Evolutionary conservation across 2,888 invertebrate genomes (phyloP).

Genomic region (Escarpia spicata): DNA sequence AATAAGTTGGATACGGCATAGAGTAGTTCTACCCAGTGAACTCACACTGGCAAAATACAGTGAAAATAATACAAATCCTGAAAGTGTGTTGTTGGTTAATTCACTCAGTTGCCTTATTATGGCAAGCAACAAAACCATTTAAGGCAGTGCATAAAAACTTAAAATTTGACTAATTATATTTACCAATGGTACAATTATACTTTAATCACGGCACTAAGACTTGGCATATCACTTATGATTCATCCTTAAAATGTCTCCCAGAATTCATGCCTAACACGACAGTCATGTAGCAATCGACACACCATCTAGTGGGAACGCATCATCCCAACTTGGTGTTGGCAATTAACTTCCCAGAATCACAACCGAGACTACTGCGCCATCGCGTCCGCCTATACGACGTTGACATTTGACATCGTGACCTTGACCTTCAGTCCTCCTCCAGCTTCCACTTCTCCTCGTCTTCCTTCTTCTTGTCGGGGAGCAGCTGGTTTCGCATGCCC

Average conservation of each 20-base stretch:
- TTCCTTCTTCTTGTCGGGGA: slow-evolving; percentile 83
- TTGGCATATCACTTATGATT: not conserved
- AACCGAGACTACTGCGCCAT: not conserved
- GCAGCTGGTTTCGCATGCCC: slow-evolving; percentile 88
- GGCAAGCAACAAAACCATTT: not conserved
- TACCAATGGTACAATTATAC: not conserved
- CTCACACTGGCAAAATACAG: not conserved
- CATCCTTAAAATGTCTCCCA: not conserved
- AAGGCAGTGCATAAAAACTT: not conserved
- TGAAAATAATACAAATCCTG: not conserved
- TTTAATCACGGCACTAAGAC: not conserved
- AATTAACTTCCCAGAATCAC: not conserved
- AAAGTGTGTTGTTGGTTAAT: not conserved
- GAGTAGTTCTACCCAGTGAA: not conserved
- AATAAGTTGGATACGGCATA: not conserved
- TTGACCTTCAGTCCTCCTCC: slow-evolving; percentile 32
- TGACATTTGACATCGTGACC: not conserved
- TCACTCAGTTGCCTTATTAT: not conserved
- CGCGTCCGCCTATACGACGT: not conserved
- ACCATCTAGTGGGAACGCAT: not conserved
- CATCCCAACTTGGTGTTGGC: not conserved
- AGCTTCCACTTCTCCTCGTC: slow-evolving; percentile 81
- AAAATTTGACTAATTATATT: not conserved
- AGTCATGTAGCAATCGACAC: not conserved
- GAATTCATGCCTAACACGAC: not conserved